Base-by-base conservation (phyloP, 37 sponge, comb jelly and placozoan species). In the Cliona cf. orientalis region DNA sequence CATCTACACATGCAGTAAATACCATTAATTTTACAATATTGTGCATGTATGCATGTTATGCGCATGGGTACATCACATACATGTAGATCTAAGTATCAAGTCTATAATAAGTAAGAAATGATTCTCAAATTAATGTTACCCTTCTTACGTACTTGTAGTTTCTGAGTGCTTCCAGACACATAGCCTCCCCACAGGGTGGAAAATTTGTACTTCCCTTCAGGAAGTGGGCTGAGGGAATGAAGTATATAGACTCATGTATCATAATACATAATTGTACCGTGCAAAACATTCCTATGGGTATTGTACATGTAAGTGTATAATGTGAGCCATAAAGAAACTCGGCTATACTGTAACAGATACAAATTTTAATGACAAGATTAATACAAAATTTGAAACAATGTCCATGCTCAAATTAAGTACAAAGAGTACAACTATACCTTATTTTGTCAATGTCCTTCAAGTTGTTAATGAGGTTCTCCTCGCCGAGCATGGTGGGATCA, bases 141-240 rank as follows among this genome's bases (percentile, higher is more conserved):
- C 9, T 40, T 5, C 21, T 17, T 2, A 40, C 71, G 3, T 33
- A 93, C 94, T 64, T 94, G 70, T 4, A 86, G 46, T 62, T 69
- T 79, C 23, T 83, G 63, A 23, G 84, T 66, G 23, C 33, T 31
- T 4, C 91, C 91, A 25, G 61, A 56, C 39, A 89, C 69, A 46
- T 86, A 83, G 25, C 78, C 32, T 9, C 95, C 95, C 90, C 90
- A 92, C 33, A 97, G 83, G 4, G 96, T 92, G 33, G 88, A 81
- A 80, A 87, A 97, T 35, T 71, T 40, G 42, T 88, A 74, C 39
- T 78, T 40, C 3, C 36, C 58, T 9, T 91, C 84, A 21, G 94
- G 94, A 9, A 85, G 65, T 11, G 91, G 88, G 74, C 91, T 90
- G 61, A 22, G 67, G 3, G 23, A 34, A n/a, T 37, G 31, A 61